phyloP scores from a whole-genome alignment of 2,888 invertebrate genomes.

The Drosophila niveifrons region DNA sequence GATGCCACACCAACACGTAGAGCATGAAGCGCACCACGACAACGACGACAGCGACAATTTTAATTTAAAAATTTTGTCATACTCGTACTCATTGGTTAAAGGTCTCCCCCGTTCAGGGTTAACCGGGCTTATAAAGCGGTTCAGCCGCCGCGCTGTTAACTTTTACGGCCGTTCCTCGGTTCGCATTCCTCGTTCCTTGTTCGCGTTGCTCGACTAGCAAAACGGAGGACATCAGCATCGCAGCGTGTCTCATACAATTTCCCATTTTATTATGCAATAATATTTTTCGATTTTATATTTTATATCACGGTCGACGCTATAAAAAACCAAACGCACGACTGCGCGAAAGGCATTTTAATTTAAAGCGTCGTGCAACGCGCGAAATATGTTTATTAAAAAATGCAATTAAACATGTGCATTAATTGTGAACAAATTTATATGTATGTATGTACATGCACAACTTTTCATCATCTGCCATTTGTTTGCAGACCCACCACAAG shows the following conservation, averaged over 20 bases:
- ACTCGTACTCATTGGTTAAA: constrained; percentile 66
- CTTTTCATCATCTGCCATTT: constrained; percentile 41
- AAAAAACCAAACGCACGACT: constrained; percentile 43
- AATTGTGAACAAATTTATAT: constrained; percentile 40
- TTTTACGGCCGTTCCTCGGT: constrained; percentile 61
- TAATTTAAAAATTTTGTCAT: constrained; percentile 77
- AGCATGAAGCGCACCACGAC: constrained; percentile 25
- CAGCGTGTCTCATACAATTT: constrained; percentile 47
- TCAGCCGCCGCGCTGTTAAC: constrained; percentile 72
- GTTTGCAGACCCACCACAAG: constrained; percentile 90
- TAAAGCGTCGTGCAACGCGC: constrained; percentile 34
- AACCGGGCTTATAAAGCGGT: constrained; percentile 69
- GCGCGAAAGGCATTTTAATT: constrained; percentile 51
- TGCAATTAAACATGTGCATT: constrained; percentile 53
- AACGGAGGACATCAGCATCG: constrained; percentile 7
- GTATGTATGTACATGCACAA: neutral
- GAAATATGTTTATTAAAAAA: constrained; percentile 41
- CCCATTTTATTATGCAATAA: constrained; percentile 75
- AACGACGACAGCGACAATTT: constrained; percentile 53
- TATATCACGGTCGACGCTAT: constrained; percentile 53
- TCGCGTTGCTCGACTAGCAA: constrained; percentile 27
- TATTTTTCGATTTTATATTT: constrained; percentile 78
- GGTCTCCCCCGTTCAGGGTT: constrained; percentile 37
- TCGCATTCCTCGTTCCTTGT: neutral
- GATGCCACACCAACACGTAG: constrained; percentile 24